Percentiles rank a stretch among this genome's conserved stretches.
phyloP scores from a whole-genome alignment of 2,797 vertebrate species.

The Pseudocheirus occidentalis region DNA sequence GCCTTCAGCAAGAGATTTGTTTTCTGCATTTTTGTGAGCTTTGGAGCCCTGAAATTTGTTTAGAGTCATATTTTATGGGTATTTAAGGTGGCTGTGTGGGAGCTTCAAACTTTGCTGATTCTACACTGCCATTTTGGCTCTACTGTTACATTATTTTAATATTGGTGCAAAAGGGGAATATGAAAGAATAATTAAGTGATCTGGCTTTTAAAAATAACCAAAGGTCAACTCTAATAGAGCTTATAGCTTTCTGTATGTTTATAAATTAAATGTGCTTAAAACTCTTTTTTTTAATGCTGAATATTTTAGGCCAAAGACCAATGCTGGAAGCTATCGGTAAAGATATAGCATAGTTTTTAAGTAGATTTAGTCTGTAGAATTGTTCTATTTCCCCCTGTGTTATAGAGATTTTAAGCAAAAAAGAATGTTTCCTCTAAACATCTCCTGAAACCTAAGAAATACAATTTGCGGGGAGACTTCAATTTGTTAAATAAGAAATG shows the following conservation, averaged over 20 bases:
- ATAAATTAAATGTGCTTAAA: background rate
- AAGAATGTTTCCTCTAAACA: background rate
- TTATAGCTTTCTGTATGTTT: background rate
- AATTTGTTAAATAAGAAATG: constrained; percentile 11
- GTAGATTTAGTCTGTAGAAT: background rate
- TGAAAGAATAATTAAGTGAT: constrained; percentile 1
- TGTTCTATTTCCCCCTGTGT: background rate
- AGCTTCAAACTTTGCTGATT: too few relatives aligned
- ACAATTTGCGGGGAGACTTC: background rate
- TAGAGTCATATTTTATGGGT: too few relatives aligned
- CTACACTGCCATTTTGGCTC: too few relatives aligned
- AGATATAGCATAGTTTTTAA: background rate
- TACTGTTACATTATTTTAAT: too few relatives aligned
- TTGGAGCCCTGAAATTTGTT: too few relatives aligned
- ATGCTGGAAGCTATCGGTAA: background rate
- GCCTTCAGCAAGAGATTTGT: too few relatives aligned
- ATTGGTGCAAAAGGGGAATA: too few relatives aligned
- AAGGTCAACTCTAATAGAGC: background rate
- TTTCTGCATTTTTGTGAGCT: too few relatives aligned
- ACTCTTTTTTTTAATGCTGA: background rate
- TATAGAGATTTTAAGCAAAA: constrained; percentile 21
- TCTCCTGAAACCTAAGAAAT: background rate
- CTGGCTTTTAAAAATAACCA: background rate
- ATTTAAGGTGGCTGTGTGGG: too few relatives aligned
- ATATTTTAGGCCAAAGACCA: background rate